These are phyloP conservation scores for Seriola rivoliana DNA, from an alignment of 2,113 vertebrate genomes.

Conservation along the genomic window DNA sequence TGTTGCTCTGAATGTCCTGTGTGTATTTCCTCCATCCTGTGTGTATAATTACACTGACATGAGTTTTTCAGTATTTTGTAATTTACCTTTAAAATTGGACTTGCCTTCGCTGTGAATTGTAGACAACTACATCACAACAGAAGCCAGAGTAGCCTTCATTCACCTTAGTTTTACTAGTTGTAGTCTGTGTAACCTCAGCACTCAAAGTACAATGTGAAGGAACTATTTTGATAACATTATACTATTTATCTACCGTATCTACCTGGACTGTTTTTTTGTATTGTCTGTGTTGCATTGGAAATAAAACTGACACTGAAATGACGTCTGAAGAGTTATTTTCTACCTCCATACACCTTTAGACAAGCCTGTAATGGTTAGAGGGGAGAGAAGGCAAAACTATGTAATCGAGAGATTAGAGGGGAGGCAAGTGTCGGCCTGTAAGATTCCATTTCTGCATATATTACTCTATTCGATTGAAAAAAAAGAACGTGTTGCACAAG, in stretches of 20 bases:
- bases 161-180: background rate
- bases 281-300: conserved; percentile 48
- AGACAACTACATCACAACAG: background rate
- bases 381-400: background rate
- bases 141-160: conserved; percentile 12
- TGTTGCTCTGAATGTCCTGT: conserved; percentile 7
- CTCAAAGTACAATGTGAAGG: conserved; percentile 71
- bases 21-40: background rate
- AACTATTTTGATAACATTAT: conserved; percentile 41
- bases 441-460: background rate
- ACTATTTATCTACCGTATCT: conserved; percentile 70
- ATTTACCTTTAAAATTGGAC: background rate
- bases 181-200: conserved; percentile 24
- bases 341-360: background rate
- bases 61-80: background rate
- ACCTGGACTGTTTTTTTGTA: conserved; percentile 43
- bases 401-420: background rate
- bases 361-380: background rate
- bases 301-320: conserved; percentile 63
- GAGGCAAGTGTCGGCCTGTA: background rate
- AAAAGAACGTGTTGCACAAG: background rate
- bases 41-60: conserved; percentile 19
- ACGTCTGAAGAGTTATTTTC: background rate
- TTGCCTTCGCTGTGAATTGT: conserved; percentile 2
- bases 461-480: background rate